Base-by-base conservation (phyloP, 2,113 vertebrate species). In the Macquaria ambigua region DNA sequence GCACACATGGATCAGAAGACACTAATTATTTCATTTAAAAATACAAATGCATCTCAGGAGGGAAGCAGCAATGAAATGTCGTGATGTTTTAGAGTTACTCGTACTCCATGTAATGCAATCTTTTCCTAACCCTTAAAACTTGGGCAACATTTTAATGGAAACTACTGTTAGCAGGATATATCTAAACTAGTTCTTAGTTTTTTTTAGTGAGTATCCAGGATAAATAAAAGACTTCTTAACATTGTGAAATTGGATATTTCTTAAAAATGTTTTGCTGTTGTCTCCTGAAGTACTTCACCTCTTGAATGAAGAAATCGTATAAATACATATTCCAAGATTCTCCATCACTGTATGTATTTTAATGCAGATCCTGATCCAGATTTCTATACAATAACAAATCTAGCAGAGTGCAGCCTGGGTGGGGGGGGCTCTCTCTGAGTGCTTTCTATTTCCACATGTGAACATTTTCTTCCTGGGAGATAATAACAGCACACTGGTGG, bases 371-470 rank as follows among this genome's bases (percentile, higher is more conserved):
- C 34, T 34, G 70, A 18, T 74, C 21, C 61, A 56, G 15, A 66
- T 25, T 58, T 77, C 9, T 63, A 12, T 72, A 48, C 20, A 62
- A 20, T 67, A n/a, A 28, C 59, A 73, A 9, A 55, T 48, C n/a
- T 20, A 50, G 63, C 23, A 70, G 72, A 85, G 66, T 79, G 73
- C 71, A 55, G 58, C 86, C 82, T 43, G 16, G 46, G 53, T 1
- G 1, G 83, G 58, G 58, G 23, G 28, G 10, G 1, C 11, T 1
- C 67, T 70, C 85, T 70, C 77, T 53, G 74, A 91, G 56, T 64
- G 80, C 77, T 77, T 53, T 84, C 43, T 53, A 7, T 63, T 77
- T 72, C 83, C 64, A 61, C 84, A 48, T 34, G 48, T 83, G 81
- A 64, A 55, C 37, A 43, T 0, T 78, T 84, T 77, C 84, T 84